Conservation (phyloP, 1,140 invertebrate genomes). For the Drosophila aff. region DNA sequence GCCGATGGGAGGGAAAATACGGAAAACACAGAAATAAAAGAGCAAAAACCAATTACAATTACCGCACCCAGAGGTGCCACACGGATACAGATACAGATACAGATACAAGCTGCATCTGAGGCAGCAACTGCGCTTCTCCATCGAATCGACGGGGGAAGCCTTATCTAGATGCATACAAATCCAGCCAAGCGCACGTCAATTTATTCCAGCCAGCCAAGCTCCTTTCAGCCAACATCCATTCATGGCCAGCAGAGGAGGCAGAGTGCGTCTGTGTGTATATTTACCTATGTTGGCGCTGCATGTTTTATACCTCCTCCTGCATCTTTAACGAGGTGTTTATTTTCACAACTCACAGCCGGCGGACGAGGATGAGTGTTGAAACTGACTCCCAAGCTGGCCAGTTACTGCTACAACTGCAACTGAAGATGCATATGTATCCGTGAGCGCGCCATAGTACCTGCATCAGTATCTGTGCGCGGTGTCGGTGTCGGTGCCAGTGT, state of each 20-base stretch:
- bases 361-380: conserved; percentile 33
- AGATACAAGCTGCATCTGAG: conserved; percentile 39
- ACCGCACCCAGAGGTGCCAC: conserved; percentile 84
- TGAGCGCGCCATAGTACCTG: conserved; percentile 41
- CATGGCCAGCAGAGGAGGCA: conserved; percentile 33
- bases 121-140: conserved; percentile 40
- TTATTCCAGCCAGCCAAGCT: conserved; percentile 55
- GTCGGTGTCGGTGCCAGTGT: background rate
- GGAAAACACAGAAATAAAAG: conserved; percentile 34
- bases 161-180: conserved; percentile 84
- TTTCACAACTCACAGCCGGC: conserved; percentile 81
- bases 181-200: conserved; percentile 82
- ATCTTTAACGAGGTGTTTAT: conserved; percentile 85
- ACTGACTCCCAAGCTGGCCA: conserved; percentile 9
- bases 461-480: conserved; percentile 27
- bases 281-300: conserved; percentile 81
- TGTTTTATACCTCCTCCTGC: conserved; percentile 81
- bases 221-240: conserved; percentile 35
- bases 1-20: conserved; percentile 48
- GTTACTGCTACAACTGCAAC: conserved; percentile 17
- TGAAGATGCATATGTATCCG: conserved; percentile 18
- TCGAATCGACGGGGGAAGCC: conserved; percentile 51
- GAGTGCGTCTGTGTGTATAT: conserved; percentile 41
- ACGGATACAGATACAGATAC: conserved; percentile 45
- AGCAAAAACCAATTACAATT: conserved; percentile 81